phyloP scores from a whole-genome alignment of 2,797 vertebrate species.

The Octomys mimax region DNA sequence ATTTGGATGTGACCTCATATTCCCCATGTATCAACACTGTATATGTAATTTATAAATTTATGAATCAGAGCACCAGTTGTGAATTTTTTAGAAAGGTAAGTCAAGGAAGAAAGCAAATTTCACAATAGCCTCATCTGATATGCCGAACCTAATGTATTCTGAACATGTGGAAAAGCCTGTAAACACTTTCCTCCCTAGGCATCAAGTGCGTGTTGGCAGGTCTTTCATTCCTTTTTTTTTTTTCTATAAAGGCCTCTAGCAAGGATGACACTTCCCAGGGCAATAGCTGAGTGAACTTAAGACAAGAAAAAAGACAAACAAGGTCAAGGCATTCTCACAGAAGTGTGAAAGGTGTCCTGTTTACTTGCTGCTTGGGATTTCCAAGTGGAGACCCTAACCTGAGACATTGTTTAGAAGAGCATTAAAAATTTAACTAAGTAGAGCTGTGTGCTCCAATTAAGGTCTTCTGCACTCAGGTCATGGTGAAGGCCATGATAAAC shows the following conservation, averaged over 20 bases:
- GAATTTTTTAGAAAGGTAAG: slow-evolving; percentile 21
- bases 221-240: slow-evolving; percentile 41
- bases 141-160: background rate
- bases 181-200: background rate
- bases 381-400: background rate
- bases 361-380: background rate
- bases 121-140: background rate
- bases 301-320: background rate
- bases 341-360: background rate
- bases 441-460: background rate
- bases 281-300: slow-evolving; percentile 6
- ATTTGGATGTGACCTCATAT: background rate
- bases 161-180: background rate
- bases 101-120: slow-evolving; percentile 39
- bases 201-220: background rate
- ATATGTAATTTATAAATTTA: background rate
- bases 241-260: slow-evolving; percentile 18
- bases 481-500: slow-evolving; percentile 12
- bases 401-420: background rate
- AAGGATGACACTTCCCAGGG: background rate
- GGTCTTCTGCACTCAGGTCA: background rate
- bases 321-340: background rate
- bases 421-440: slow-evolving; percentile 50
- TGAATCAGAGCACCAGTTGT: background rate
- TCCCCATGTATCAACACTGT: background rate